Base-by-base conservation (phyloP, 2,888 invertebrate species). In the Phorcus lineatus region DNA sequence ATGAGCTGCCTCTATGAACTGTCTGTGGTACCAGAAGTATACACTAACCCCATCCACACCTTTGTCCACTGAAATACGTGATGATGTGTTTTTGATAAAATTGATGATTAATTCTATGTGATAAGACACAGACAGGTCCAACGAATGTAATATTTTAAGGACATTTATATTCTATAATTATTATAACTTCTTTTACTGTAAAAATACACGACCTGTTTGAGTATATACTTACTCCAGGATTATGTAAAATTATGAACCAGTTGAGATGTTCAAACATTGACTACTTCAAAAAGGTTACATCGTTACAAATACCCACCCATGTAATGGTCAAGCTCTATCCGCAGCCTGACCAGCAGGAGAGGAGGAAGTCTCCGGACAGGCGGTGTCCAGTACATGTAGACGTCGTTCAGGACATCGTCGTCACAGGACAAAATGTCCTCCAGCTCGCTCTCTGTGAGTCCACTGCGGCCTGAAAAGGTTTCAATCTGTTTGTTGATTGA, bases 11-110 rank as follows among this genome's bases (percentile, higher is more conserved):
- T 91, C 90, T 9, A 89, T 85, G 78, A 92, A 92, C 84, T 92
- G 91, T 19, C 92, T 83, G 81, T 92, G 92, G 79, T 91, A 91
- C 92, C 92, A 92, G 83, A 84, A 86, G 57, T 90, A 87, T 22
- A 91, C 90, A 28, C 86, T 85, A 4, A 88, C 86, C 17, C 88
- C 86, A 78, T 91, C 90, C 6, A 86, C 87, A 31, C 89, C 89
- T 40, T 89, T 85, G 70, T 88, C 89, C 70, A 89, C 91, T 90
- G 81, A 24, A 83, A 78, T 24, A 74, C 9, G 40, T 47, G 13
- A 13, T 47, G 7, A 47, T 47, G 47, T 13, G 13, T 11, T 6
- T 6, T 11, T 47, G 13, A 47, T 47, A 13, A 47, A 9, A 11
- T 47, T 36, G 36, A 4, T 4, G 36, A 36, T 4, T 36, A 4